A percentile compares a stretch with the other conserved stretches of the same genome.
phyloP scores from a whole-genome alignment of 2,888 invertebrate species.

The Incurvaria masculella region DNA sequence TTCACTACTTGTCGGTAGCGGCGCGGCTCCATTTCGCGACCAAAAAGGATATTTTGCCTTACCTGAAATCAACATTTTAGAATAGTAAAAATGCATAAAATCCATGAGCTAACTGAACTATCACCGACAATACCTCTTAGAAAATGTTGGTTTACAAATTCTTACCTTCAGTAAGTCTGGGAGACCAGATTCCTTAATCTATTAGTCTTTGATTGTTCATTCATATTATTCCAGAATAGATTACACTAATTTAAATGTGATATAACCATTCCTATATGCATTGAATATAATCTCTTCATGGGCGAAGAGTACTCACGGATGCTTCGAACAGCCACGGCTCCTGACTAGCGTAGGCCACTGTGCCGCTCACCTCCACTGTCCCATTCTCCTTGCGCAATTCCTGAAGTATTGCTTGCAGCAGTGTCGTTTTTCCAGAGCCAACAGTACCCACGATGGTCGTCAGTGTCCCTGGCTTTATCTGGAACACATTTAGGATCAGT shows the following conservation, averaged over 20 bases:
- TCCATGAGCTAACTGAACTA: not conserved
- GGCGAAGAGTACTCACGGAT: slow-evolving; percentile 30
- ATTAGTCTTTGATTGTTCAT: too few relatives aligned
- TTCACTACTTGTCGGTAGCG: slow-evolving; percentile 55
- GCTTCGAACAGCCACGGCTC: slow-evolving; percentile 66
- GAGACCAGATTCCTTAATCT: too few relatives aligned
- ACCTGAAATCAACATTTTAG: slow-evolving; percentile 33
- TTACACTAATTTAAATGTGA: too few relatives aligned
- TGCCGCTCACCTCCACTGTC: slow-evolving; percentile 45
- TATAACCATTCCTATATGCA: too few relatives aligned
- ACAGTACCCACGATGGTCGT: slow-evolving; percentile 71
- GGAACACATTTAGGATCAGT: slow-evolving; percentile 17
- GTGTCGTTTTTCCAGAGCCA: slow-evolving; percentile 71
- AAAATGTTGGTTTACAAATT: not conserved
- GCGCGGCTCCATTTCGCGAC: slow-evolving; percentile 54
- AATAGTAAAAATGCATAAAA: too few relatives aligned
- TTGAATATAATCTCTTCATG: too few relatives aligned
- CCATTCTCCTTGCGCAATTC: slow-evolving; percentile 65
- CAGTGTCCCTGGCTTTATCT: slow-evolving; percentile 44
- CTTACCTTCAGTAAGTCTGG: too few relatives aligned
- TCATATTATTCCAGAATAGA: too few relatives aligned
- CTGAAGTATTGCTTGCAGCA: slow-evolving; percentile 69
- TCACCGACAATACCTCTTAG: not conserved
- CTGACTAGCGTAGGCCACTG: slow-evolving; percentile 60
- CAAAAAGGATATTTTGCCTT: slow-evolving; percentile 77